Base-by-base conservation (phyloP, 2,888 invertebrate species). In the Pseudococcus longispinus region DNA sequence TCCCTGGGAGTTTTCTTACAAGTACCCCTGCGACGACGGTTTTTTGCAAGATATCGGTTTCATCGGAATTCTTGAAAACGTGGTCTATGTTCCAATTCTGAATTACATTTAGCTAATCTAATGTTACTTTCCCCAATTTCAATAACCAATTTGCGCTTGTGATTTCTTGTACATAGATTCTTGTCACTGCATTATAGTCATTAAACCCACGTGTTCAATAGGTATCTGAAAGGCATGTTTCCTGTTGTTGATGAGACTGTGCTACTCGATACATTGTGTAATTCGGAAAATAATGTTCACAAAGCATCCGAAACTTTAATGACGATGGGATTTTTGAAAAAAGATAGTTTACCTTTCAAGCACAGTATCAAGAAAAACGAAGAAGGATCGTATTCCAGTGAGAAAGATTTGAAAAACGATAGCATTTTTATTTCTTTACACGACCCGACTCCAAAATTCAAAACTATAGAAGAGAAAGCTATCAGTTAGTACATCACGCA, bases 151-250 rank as follows among this genome's bases (percentile, higher is more conserved):
- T 29, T 6, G n/a, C 18, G 13, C 8, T 70, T 32, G 18, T 70
- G 15, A 29, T 70, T 70, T 29, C 20, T 70, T 29, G 15, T 70
- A 8, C 18, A 29, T 23, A 23, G 5, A 8, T n/a, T 55, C 1
- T 13, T 55, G 15, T 5, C 2, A 55, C n/a, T 26, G n/a, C 18
- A 13, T 4, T 37, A n/a, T 37, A 9, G 37, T 37, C 0, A 77
- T 77, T 77, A 32, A 46, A 65, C 77, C 84, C 82, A 13, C 46
- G n/a, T 74, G 55, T 86, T n/a, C 15, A 65, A 51, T 85, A 97
- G 97, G 92, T 97, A 97, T 91, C 93, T 97, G 92, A 97, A 97
- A 91, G 96, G 95, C 89, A 94, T 97, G 89, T 97, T 97, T 90
- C 96, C 97, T 0, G 95, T 96, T 91, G 97, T 96, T 0, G 97